A percentile compares a stretch with the other conserved stretches of the same genome.
phyloP scores from a whole-genome alignment of 2,797 vertebrate species.

The Delichon dasypus region DNA sequence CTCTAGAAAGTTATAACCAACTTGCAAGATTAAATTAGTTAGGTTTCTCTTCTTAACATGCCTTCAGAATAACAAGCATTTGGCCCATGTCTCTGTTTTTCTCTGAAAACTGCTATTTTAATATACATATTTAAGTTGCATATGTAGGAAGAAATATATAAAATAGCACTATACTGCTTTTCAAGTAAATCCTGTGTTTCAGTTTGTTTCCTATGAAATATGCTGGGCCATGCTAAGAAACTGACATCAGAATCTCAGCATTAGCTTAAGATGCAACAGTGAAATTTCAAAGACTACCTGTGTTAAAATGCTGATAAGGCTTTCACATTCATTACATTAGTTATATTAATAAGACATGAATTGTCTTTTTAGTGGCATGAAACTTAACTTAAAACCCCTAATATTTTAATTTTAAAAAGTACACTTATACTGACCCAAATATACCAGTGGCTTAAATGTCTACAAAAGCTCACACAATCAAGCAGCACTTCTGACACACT shows the following conservation, averaged over 20 bases:
- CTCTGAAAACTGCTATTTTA: neutral
- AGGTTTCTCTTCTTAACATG: neutral
- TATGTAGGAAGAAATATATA: neutral
- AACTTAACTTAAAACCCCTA: slow-evolving; percentile 8
- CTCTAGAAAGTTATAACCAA: neutral
- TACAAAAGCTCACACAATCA: neutral
- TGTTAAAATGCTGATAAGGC: neutral
- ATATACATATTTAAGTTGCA: neutral
- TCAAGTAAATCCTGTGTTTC: neutral
- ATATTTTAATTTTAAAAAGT: slow-evolving; percentile 36
- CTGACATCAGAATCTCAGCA: neutral
- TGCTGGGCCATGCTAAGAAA: neutral
- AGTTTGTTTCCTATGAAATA: neutral
- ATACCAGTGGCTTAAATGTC: neutral
- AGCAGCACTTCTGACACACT: neutral
- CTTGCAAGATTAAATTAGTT: neutral
- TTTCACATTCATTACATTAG: neutral
- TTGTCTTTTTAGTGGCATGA: neutral
- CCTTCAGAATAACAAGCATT: neutral
- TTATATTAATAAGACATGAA: neutral
- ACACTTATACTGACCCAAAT: neutral
- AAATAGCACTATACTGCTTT: neutral
- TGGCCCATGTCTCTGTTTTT: neutral
- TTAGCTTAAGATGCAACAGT: neutral
- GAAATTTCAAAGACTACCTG: neutral